Percentiles rank a stretch among this genome's conserved stretches.
Evolutionary conservation across 2,888 invertebrate genomes (phyloP).

Genomic region (Drosophila parthenogenetica): DNA sequence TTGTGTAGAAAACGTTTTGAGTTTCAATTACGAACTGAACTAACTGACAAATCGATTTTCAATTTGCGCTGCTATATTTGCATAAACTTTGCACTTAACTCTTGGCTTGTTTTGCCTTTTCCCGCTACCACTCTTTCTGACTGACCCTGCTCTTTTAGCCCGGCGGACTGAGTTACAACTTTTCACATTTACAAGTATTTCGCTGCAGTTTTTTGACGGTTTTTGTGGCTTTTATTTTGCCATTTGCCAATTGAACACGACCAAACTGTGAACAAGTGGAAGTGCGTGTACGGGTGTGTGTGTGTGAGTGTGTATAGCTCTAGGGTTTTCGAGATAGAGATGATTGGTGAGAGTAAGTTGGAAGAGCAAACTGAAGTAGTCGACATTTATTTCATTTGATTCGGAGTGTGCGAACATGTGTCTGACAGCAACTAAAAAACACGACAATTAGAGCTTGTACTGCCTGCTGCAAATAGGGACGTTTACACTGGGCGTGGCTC

Average conservation of each 20-base stretch:
- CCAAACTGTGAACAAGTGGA: not conserved
- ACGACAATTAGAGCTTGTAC: not conserved
- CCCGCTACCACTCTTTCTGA: not conserved
- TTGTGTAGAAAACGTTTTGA: conserved; percentile 19
- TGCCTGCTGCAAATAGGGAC: not conserved
- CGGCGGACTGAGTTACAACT: conserved; percentile 30
- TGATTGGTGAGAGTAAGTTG: not conserved
- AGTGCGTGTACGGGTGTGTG: conserved; percentile 17
- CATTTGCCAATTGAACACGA: conserved; percentile 32
- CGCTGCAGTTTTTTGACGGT: conserved; percentile 29
- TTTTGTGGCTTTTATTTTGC: conserved; percentile 34
- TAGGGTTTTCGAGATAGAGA: not conserved
- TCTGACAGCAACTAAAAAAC: not conserved
- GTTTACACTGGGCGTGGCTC: not conserved
- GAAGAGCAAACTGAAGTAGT: not conserved
- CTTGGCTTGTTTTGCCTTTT: conserved; percentile 16
- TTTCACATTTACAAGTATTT: conserved; percentile 42
- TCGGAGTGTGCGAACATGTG: not conserved
- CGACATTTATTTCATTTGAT: conserved; percentile 3
- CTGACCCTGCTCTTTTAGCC: not conserved
- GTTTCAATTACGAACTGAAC: conserved; percentile 24
- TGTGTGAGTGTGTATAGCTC: conserved; percentile 2
- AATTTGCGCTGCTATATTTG: conserved; percentile 53
- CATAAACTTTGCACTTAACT: conserved; percentile 45
- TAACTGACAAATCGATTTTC: conserved; percentile 58